Conservation (phyloP, 2,888 invertebrate species). For the Brachycybe producta region DNA sequence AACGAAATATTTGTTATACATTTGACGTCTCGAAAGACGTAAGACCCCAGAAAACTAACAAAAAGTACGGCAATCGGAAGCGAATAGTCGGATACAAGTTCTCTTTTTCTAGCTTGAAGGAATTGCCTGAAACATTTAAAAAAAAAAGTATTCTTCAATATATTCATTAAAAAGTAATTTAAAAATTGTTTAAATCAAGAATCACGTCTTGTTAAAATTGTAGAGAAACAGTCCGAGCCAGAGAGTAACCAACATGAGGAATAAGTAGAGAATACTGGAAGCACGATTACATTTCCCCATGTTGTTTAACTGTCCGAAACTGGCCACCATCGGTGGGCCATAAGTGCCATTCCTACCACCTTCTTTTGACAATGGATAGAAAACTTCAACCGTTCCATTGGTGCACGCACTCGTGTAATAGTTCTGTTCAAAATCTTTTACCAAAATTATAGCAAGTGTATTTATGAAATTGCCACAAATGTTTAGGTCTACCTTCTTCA, state of each 20-base stretch:
- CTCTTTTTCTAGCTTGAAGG: constrained; percentile 42
- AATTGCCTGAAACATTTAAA: constrained; percentile 34
- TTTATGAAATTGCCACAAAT: background rate
- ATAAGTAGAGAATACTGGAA: constrained; percentile 42
- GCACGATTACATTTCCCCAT: constrained; percentile 40
- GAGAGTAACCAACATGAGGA: constrained; percentile 45
- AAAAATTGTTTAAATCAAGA: constrained; percentile 20
- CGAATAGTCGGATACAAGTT: constrained; percentile 46
- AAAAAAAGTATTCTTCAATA: constrained; percentile 1
- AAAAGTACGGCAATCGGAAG: constrained; percentile 44
- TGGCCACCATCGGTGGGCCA: too few relatives aligned
- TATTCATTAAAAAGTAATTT: background rate
- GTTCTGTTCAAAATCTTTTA: constrained; percentile 25
- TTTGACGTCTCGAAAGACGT: constrained; percentile 41
- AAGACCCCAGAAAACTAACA: constrained; percentile 45
- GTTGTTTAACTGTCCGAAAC: too few relatives aligned
- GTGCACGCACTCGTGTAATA: constrained; percentile 22
- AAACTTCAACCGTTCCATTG: too few relatives aligned
- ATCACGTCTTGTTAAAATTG: constrained; percentile 47
- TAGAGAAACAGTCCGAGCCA: constrained; percentile 45
- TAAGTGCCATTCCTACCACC: too few relatives aligned
- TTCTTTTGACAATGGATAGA: too few relatives aligned
- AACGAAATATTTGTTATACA: too few relatives aligned
- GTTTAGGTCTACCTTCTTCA: constrained; percentile 35
- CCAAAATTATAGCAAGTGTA: background rate